These are phyloP conservation scores for Dicycla oo DNA, from an alignment of 2,888 invertebrate genomes.

Conservation along the genomic window DNA sequence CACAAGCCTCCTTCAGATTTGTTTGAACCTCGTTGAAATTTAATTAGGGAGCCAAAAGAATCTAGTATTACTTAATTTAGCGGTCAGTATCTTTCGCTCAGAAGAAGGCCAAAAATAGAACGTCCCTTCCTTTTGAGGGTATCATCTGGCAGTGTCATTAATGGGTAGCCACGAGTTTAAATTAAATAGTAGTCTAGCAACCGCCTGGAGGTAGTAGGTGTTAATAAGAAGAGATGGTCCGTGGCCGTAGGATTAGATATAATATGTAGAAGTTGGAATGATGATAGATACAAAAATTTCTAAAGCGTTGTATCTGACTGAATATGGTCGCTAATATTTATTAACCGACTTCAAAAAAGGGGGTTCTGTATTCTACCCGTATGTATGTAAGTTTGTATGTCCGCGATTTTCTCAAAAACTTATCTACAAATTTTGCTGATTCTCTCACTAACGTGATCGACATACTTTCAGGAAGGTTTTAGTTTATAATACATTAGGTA, in stretches of 20 bases:
- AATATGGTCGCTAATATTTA: too few relatives aligned
- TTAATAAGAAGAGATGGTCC: neutral
- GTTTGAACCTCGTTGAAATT: neutral
- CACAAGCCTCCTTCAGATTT: neutral
- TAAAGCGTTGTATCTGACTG: too few relatives aligned
- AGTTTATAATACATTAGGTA: too few relatives aligned
- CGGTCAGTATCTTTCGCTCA: neutral
- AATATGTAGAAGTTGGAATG: neutral
- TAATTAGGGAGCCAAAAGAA: neutral
- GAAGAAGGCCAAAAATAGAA: neutral
- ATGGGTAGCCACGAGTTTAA: neutral
- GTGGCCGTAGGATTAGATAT: neutral
- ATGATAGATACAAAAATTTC: too few relatives aligned
- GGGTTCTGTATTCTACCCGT: too few relatives aligned
- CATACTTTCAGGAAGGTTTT: too few relatives aligned
- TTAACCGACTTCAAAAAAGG: too few relatives aligned
- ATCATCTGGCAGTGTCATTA: conserved; percentile 3
- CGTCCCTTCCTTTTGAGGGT: neutral
- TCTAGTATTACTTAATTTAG: conserved; percentile 5
- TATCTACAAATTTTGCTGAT: too few relatives aligned
- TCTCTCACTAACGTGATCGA: too few relatives aligned
- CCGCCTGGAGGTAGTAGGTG: neutral
- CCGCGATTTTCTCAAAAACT: too few relatives aligned
- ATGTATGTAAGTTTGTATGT: too few relatives aligned
- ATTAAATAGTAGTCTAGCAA: conserved; percentile 9